phyloP scores from a whole-genome alignment of 2,797 vertebrate genomes.

The Oryzias sinensis region DNA sequence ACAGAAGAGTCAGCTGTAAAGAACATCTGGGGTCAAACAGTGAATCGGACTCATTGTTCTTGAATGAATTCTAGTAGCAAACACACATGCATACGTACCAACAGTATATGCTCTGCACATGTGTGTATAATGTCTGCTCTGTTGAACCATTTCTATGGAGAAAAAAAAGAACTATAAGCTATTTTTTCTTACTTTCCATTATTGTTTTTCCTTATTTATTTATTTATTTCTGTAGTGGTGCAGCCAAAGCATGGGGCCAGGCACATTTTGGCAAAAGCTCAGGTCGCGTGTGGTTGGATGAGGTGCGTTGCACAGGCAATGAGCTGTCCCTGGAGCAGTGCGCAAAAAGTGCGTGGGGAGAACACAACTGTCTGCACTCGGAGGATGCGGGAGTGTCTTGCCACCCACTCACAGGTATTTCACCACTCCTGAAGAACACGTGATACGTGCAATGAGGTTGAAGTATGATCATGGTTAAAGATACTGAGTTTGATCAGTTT shows the following conservation, averaged over 20 bases:
- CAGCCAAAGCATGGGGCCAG: conserved; percentile 86
- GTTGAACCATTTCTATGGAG: no score
- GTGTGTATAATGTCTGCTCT: neutral
- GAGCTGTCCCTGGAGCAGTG: conserved; percentile 95
- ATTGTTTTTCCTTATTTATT: conserved; percentile 1
- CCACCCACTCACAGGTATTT: conserved; percentile 84
- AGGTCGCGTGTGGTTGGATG: conserved; percentile 87
- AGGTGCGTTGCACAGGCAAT: conserved; percentile 93
- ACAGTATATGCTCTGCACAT: conserved; percentile 29
- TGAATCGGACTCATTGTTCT: conserved; percentile 76
- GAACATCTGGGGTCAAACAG: conserved; percentile 67
- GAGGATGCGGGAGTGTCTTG: conserved; percentile 97
- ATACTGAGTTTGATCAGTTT: no score
- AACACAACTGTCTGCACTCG: conserved; percentile 92
- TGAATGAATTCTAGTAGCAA: conserved; percentile 45
- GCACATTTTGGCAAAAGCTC: conserved; percentile 90
- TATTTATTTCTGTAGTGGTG: conserved; percentile 75
- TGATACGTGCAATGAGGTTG: no score
- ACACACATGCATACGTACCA: conserved; percentile 65
- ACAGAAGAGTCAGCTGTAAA: conserved; percentile 59
- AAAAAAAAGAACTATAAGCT: no score
- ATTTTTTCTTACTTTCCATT: neutral
- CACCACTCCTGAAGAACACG: neutral
- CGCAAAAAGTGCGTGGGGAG: conserved; percentile 86
- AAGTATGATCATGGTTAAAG: no score